phyloP scores from a whole-genome alignment of 2,797 vertebrate genomes.

The Vespertilio murinus region DNA sequence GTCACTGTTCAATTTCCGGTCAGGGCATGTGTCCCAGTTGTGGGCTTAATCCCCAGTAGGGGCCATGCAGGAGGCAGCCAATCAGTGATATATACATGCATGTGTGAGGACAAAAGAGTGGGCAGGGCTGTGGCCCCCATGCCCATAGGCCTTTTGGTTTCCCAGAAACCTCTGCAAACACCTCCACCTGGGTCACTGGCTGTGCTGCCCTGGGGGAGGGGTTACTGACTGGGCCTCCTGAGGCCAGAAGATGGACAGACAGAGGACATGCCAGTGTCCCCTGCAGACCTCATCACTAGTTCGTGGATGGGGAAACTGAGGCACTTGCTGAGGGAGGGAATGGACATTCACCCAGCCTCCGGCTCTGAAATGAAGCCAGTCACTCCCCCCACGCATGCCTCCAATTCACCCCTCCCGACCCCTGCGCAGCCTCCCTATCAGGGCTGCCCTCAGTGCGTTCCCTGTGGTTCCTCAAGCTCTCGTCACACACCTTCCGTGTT shows the following conservation, averaged over 20 bases:
- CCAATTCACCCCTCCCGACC: fast-evolving
- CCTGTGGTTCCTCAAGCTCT: background rate
- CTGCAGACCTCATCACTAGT: background rate
- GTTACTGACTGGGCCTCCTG: background rate
- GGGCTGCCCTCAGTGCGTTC: background rate
- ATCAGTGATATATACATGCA: too few species aligned
- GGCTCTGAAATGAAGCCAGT: background rate
- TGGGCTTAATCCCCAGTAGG: too few species aligned
- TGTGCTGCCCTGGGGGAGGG: background rate
- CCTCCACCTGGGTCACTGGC: background rate
- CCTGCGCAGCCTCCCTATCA: background rate
- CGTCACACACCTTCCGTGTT: background rate
- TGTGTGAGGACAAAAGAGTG: too few species aligned
- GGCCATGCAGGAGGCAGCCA: too few species aligned
- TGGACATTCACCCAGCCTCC: background rate
- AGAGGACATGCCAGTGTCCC: fast-evolving
- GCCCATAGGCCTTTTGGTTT: background rate
- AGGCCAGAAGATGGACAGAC: background rate
- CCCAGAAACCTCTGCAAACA: background rate
- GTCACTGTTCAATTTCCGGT: too few species aligned
- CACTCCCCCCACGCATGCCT: background rate
- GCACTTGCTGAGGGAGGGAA: fast-evolving
- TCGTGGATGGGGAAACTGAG: fast-evolving
- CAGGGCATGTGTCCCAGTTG: too few species aligned
- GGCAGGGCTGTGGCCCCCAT: background rate